These are phyloP conservation scores for Caenorhabditis japonica DNA, from an alignment of 2,888 invertebrate species.

Conservation along the genomic window DNA sequence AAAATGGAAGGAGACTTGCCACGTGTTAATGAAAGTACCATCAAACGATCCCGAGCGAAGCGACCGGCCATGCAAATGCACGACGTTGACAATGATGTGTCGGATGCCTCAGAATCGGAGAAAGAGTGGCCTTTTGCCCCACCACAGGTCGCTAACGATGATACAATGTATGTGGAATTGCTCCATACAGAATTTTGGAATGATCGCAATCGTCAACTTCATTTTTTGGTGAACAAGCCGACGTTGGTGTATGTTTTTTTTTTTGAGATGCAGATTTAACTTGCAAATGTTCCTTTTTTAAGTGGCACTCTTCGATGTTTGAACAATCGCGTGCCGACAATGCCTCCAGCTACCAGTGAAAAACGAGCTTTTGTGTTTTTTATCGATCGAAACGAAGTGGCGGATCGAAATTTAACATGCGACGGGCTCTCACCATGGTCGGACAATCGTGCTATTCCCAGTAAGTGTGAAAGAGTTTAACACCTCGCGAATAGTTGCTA, in stretches of 20 bases:
- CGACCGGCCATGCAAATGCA: constrained; percentile 2
- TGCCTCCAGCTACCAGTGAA: constrained; percentile 47
- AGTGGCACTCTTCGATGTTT: constrained; percentile 46
- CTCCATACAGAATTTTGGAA: constrained; percentile 50
- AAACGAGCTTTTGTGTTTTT: constrained; percentile 57
- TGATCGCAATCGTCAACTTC: constrained; percentile 53
- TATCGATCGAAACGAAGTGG: constrained; percentile 48
- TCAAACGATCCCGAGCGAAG: constrained; percentile 17
- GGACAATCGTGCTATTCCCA: constrained; percentile 37
- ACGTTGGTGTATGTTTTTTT: constrained; percentile 46
- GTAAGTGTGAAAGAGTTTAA: no score
- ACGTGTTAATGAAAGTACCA: constrained; percentile 38
- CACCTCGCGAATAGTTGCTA: no score
- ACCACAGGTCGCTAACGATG: constrained; percentile 14
- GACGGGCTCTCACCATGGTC: constrained; percentile 62
- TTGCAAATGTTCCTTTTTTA: neutral
- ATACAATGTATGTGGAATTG: constrained; percentile 38
- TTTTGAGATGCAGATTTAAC: no score
- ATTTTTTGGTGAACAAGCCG: constrained; percentile 54
- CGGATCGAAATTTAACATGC: constrained; percentile 53
- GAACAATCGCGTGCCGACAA: constrained; percentile 49
- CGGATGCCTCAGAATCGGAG: constrained; percentile 50
- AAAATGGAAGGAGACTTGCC: constrained; percentile 51
- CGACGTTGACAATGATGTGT: constrained; percentile 53
- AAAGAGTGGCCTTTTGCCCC: constrained; percentile 52